Evolutionary conservation across 2,797 vertebrate genomes (phyloP).

Genomic region (Acanthornis magna): DNA sequence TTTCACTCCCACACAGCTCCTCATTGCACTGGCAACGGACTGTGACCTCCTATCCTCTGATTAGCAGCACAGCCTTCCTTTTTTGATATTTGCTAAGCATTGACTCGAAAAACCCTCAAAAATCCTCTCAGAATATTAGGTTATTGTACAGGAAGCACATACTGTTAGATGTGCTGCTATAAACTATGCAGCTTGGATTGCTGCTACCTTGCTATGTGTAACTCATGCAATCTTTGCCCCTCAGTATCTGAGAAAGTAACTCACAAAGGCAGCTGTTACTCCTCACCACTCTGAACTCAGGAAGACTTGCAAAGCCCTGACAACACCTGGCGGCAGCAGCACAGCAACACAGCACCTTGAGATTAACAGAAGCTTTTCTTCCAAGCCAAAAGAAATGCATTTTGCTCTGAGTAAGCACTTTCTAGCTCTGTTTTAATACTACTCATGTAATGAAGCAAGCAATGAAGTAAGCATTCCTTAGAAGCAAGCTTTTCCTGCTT

Average conservation of each 20-base stretch:
- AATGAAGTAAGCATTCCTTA: not conserved
- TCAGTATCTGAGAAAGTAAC: not conserved
- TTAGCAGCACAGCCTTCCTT: not conserved
- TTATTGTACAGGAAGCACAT: not conserved
- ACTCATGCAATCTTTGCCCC: not conserved
- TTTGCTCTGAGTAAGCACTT: not conserved
- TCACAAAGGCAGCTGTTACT: not conserved
- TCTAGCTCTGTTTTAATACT: not conserved
- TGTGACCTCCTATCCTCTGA: not conserved
- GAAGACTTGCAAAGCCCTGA: not conserved
- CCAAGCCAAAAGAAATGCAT: not conserved
- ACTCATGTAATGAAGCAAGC: not conserved
- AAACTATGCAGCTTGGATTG: not conserved
- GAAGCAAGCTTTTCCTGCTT: slow-evolving; percentile 48
- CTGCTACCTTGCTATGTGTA: not conserved
- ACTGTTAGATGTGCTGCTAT: not conserved
- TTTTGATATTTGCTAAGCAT: not conserved
- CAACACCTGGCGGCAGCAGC: not conserved
- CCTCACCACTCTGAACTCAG: not conserved
- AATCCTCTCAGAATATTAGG: not conserved
- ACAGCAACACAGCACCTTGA: not conserved
- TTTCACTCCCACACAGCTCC: not conserved
- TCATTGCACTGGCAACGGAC: not conserved
- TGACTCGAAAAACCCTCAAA: not conserved
- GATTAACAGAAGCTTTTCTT: not conserved